Base-by-base conservation (phyloP, 2,888 invertebrate genomes). In the Macaria notata region DNA sequence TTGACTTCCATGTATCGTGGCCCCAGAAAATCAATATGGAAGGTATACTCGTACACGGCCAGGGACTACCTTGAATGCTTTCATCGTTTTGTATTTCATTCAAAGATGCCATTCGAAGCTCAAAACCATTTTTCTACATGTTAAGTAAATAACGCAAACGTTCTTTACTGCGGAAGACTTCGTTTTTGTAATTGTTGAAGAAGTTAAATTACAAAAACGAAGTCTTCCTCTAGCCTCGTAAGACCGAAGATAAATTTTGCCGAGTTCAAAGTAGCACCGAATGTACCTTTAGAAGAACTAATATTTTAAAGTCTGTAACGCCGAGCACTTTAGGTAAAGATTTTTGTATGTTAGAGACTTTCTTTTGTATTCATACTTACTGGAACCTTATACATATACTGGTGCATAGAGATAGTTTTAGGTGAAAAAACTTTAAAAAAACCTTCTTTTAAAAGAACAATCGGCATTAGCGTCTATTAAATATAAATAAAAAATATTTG, bases 241-340 rank as follows among this genome's bases (percentile, higher is more conserved):
- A 44, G 44, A 44, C 44, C 44, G 29, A 19, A 19, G 44, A 29
- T 29, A 41, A 44, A 44, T 44, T 44, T 44, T 29, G 44, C 44
- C 44, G 30, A 44, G 30, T 44, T 44, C 44, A 29, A 44, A 44
- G 44, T 44, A 44, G 30, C 30, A 29, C 30, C 29, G 44, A 44
- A 44, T 44, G 44, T 44, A 29, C 44, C 30, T 44, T 44, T 44
- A 41, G 44, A 44, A 44, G 44, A 44, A 44, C 30, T 44, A 44
- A 44, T 44, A 44, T 44, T 44, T 44, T 44, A 19, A 29, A 44
- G 44, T 44, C 44, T 44, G 44, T 44, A 44, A 44, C 44, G 19
- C 44, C 44, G 44, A 44, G 19, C 44, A 44, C 29, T 44, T 44
- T 29, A 9, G 30, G 44, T 44, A 41, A 41, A 44, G 44, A 44